These are phyloP conservation scores for Pocillopora meandrina DNA, from an alignment of 92 coral and sea anemone genomes.

Conservation along the genomic window DNA sequence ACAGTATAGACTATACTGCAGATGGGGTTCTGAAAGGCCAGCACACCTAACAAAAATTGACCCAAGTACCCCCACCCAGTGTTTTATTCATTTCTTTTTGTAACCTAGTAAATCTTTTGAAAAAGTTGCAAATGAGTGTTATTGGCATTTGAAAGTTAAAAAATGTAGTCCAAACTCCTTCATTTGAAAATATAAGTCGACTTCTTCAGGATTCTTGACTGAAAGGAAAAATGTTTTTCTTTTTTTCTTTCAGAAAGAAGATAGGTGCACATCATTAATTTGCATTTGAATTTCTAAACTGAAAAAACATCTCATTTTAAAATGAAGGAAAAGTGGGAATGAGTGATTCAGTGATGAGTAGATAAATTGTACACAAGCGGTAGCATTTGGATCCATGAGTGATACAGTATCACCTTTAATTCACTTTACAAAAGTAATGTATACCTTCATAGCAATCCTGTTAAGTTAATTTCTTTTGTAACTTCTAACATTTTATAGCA, in stretches of 20 bases:
- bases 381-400: not conserved
- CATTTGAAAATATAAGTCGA: too few relatives aligned
- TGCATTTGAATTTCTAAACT: not conserved
- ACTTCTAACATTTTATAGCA: not conserved
- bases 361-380: not conserved
- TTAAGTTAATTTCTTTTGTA: not conserved
- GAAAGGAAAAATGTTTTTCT: not conserved
- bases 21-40: too few relatives aligned
- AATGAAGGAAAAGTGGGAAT: not conserved
- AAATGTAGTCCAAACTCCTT: too few relatives aligned
- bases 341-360: not conserved
- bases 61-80: too few relatives aligned
- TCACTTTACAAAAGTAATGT: too few relatives aligned
- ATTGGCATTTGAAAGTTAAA: too few relatives aligned
- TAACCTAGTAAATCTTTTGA: too few relatives aligned
- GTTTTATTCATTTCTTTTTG: too few relatives aligned
- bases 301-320: not conserved
- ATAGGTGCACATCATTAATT: not conserved
- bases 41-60: too few relatives aligned
- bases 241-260: conserved; percentile 28
- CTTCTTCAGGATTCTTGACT: too few relatives aligned
- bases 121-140: too few relatives aligned
- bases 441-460: not conserved
- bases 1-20: too few relatives aligned
- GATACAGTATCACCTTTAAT: not conserved